Conservation (phyloP, 2,888 invertebrate species). For the Rhamnusium bicolor region DNA sequence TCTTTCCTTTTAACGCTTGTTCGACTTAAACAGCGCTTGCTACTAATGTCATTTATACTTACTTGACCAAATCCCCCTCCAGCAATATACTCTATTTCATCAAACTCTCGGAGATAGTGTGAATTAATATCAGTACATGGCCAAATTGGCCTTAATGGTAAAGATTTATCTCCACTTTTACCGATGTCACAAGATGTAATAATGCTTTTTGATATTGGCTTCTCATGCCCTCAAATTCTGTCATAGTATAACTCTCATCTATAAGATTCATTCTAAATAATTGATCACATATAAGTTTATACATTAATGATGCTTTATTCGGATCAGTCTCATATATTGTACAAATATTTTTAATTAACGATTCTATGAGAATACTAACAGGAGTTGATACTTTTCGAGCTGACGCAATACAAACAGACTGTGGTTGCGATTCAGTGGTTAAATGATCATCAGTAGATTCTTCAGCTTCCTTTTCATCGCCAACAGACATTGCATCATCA, state of each 20-base stretch:
- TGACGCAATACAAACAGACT: constrained; percentile 35
- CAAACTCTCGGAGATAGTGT: constrained; percentile 80
- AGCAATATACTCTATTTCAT: constrained; percentile 80
- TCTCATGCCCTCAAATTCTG: constrained; percentile 81
- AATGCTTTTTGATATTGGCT: constrained; percentile 80
- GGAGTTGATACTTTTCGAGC: constrained; percentile 72
- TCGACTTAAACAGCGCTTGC: no score
- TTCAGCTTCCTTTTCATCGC: constrained; percentile 29
- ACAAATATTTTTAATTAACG: constrained; percentile 81
- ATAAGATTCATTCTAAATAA: constrained; percentile 80
- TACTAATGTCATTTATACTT: no score
- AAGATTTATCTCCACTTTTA: constrained; percentile 74
- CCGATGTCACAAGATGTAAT: constrained; percentile 77
- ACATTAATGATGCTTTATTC: constrained; percentile 75
- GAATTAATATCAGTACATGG: constrained; percentile 75
- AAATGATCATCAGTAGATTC: constrained; percentile 7
- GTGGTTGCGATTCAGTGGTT: constrained; percentile 17
- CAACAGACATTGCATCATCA: constrained; percentile 32
- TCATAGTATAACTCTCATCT: constrained; percentile 80
- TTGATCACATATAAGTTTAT: constrained; percentile 79
- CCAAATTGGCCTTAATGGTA: constrained; percentile 72
- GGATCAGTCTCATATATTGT: constrained; percentile 77
- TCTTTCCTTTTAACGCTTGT: no score
- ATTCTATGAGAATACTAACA: constrained; percentile 80
- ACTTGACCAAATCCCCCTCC: constrained; percentile 86